These are phyloP conservation scores for Catagonus wagneri DNA, from an alignment of 2,113 vertebrate species.

Conservation along the genomic window DNA sequence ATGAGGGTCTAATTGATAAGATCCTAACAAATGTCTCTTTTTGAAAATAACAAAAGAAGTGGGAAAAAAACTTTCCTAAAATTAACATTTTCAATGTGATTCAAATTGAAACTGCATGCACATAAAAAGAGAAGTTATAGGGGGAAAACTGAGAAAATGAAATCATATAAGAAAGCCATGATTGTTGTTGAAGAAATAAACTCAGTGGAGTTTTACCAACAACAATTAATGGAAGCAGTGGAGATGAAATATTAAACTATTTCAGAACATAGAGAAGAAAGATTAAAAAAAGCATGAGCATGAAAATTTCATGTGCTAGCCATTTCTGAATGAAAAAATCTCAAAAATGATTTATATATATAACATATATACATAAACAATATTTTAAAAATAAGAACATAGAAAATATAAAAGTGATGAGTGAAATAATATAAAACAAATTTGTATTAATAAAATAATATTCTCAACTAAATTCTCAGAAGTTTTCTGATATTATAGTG, in stretches of 20 bases:
- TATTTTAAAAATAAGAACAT: neutral
- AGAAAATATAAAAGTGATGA: neutral
- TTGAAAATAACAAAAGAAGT: neutral
- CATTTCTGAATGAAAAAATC: neutral
- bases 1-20: neutral
- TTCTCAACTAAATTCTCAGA: neutral
- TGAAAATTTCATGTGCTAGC: neutral
- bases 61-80: neutral
- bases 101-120: neutral
- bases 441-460: neutral
- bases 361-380: neutral
- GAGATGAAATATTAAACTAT: neutral
- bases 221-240: neutral
- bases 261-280: neutral
- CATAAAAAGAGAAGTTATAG: neutral
- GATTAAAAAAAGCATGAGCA: neutral
- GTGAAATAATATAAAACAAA: neutral
- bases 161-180: neutral
- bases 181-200: neutral
- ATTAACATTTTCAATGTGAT: neutral
- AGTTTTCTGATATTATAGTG: neutral
- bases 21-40: neutral
- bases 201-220: neutral
- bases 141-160: neutral
- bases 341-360: neutral